Base-by-base conservation (phyloP, 2,113 vertebrate genomes). In the Cyanoderma ruficeps region DNA sequence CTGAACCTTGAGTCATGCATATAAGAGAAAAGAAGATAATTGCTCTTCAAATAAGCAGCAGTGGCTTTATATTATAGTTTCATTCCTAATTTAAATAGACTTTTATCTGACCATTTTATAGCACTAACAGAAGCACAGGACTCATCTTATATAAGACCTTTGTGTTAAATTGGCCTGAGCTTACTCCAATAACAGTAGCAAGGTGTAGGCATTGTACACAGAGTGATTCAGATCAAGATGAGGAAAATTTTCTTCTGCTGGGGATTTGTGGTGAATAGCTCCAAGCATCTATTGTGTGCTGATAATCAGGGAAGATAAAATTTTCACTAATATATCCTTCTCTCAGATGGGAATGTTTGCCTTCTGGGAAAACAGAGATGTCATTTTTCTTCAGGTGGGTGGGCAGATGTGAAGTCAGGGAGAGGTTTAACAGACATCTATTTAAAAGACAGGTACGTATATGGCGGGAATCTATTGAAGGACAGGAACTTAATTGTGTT, bases 381-480 rank as follows among this genome's bases (percentile, higher is more conserved):
- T 8, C 6, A 4, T 27, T 84, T 33, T 18, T 84, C 28, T 53
- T 49, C 46, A 57, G 3, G 4, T n/a, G 23, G 6, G 5, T 67
- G 8, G 11, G 20, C 18, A 37, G 39, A 57, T 42, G 10, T 0
- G 2, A 50, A 44, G 16, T 56, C 1, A 1, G 5, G 13, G n/a
- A 55, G 20, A 50, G 15, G 15, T 15, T 93, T 75, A 63, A 53
- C 6, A 39, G 15, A 30, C 8, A 46, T 3, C 8, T 6, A 0
- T 30, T 80, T 55, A 49, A 76, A 83, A 69, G 42, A 15, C 3
- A 10, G 13, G 6, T 15, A 52, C 4, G 5, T 55, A 30, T 42
- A 1, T 25, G 16, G 24, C 64, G 33, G 13, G 16, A 77, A 5
- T 35, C 24, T 89, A 31, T 10, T 64, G n/a, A 74, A 65, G 22